Evolutionary conservation across 2,888 invertebrate species (phyloP).

Genomic region (Micoletzkya japonica): DNA sequence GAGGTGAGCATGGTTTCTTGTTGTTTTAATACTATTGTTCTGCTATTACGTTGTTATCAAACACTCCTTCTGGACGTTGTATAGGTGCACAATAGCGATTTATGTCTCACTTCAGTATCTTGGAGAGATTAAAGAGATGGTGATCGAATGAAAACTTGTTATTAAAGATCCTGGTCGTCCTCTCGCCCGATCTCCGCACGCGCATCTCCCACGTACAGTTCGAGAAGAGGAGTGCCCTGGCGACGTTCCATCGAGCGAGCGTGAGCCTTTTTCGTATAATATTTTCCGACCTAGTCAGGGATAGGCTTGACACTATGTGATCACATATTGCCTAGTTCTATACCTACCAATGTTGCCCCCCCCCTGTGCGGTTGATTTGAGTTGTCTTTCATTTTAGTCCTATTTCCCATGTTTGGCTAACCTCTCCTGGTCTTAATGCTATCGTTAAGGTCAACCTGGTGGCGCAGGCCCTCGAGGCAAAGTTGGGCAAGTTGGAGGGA

Average conservation of each 20-base stretch:
- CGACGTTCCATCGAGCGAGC: conserved; percentile 13
- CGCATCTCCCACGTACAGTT: neutral
- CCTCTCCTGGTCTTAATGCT: neutral
- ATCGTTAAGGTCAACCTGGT: neutral
- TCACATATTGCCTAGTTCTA: too few species aligned
- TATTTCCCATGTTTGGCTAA: neutral
- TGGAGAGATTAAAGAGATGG: too few species aligned
- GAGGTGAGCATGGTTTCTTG: neutral
- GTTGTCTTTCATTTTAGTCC: neutral
- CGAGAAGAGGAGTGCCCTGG: conserved; percentile 17
- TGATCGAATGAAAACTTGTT: too few species aligned
- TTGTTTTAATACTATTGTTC: too few species aligned
- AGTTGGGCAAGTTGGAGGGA: neutral
- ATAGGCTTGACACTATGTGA: too few species aligned
- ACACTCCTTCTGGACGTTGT: neutral
- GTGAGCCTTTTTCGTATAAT: too few species aligned
- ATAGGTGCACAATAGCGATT: too few species aligned
- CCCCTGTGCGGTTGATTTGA: too few species aligned
- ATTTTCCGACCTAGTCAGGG: too few species aligned
- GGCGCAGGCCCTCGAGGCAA: neutral
- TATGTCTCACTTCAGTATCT: too few species aligned
- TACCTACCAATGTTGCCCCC: too few species aligned
- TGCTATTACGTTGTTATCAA: too few species aligned
- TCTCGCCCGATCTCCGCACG: conserved; percentile 10
- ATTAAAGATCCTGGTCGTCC: conserved; percentile 3